These are phyloP conservation scores for Hypomesus transpacificus DNA, from an alignment of 2,113 vertebrate species.

Conservation along the genomic window DNA sequence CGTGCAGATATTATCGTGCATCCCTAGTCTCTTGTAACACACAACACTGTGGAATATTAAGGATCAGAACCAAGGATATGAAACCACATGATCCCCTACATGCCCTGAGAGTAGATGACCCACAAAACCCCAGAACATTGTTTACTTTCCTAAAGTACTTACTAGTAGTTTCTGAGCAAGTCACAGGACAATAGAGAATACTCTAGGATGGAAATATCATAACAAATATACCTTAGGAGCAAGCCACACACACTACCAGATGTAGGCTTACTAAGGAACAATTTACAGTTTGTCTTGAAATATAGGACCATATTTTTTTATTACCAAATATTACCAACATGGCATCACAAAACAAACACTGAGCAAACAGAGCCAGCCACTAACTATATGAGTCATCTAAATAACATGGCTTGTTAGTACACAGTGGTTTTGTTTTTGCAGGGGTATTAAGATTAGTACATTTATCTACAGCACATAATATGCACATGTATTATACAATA, in stretches of 20 bases:
- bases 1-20: too few relatives aligned
- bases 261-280: slow-evolving; percentile 18
- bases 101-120: too few relatives aligned
- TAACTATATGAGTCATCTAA: slow-evolving; percentile 18
- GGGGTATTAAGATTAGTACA: slow-evolving; percentile 40
- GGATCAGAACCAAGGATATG: too few relatives aligned
- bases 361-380: slow-evolving; percentile 27
- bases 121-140: too few relatives aligned
- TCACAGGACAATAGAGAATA: too few relatives aligned
- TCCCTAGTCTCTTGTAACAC: too few relatives aligned
- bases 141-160: too few relatives aligned
- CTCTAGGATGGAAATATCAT: too few relatives aligned
- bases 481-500: slow-evolving; percentile 65
- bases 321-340: slow-evolving; percentile 42
- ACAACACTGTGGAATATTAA: too few relatives aligned
- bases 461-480: slow-evolving; percentile 36
- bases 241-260: background rate
- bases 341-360: background rate
- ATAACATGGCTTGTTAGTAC: slow-evolving; percentile 46
- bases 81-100: too few relatives aligned
- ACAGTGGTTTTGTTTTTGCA: slow-evolving; percentile 10
- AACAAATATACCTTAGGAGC: too few relatives aligned
- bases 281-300: slow-evolving; percentile 32
- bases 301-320: slow-evolving; percentile 39
- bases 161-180: too few relatives aligned